These are phyloP conservation scores for Dasypogon diadema DNA, from an alignment of 2,888 invertebrate genomes.

Conservation along the genomic window DNA sequence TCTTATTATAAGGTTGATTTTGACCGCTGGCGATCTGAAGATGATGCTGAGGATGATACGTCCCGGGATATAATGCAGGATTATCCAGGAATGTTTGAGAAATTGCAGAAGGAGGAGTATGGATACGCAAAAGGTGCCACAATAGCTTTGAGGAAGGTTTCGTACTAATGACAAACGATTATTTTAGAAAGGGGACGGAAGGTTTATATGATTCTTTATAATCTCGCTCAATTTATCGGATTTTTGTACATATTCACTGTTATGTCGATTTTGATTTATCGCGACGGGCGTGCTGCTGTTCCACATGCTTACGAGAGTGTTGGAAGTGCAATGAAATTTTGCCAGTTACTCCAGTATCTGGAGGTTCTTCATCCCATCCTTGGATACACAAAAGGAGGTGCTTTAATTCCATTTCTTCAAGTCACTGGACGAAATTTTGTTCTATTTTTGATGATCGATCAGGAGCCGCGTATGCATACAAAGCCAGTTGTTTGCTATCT, in stretches of 20 bases:
- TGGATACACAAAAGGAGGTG: slow-evolving; percentile 86
- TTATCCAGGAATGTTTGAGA: slow-evolving; percentile 81
- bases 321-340: slow-evolving; percentile 82
- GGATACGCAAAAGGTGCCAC: slow-evolving; percentile 81
- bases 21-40: slow-evolving; percentile 88
- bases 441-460: slow-evolving; percentile 84
- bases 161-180: no score
- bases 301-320: slow-evolving; percentile 79
- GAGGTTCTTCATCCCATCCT: slow-evolving; percentile 92
- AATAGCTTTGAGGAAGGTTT: no score
- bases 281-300: slow-evolving; percentile 80
- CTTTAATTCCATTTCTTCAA: slow-evolving; percentile 81
- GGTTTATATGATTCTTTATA: slow-evolving; percentile 89
- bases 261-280: slow-evolving; percentile 79
- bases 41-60: slow-evolving; percentile 76
- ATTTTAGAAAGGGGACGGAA: slow-evolving; percentile 81
- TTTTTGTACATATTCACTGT: slow-evolving; percentile 82
- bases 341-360: slow-evolving; percentile 84
- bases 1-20: slow-evolving; percentile 79
- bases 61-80: slow-evolving; percentile 80
- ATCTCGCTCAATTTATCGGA: slow-evolving; percentile 89
- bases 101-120: slow-evolving; percentile 80
- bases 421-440: slow-evolving; percentile 83
- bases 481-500: slow-evolving; percentile 90
- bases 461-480: slow-evolving; percentile 87